Percentiles rank a stretch among this genome's conserved stretches.
These are phyloP conservation scores for Chrysodeixis includens DNA, from an alignment of 2,888 invertebrate genomes.

Conservation along the genomic window DNA sequence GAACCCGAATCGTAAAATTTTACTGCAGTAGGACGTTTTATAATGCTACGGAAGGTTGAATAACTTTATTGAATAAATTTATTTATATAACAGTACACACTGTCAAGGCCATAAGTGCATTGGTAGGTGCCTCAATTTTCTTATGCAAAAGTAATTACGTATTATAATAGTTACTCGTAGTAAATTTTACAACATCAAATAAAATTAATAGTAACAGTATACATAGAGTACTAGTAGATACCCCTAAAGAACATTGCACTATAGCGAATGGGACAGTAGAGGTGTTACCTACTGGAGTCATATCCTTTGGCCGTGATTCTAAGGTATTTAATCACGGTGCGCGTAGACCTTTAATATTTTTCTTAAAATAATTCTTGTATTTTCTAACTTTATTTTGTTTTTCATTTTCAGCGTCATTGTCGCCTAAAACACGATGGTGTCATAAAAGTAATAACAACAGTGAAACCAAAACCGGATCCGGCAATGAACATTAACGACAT, in stretches of 20 bases:
- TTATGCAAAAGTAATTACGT: too few relatives aligned
- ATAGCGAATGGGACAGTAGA: background rate
- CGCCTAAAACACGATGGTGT: slow-evolving; percentile 94
- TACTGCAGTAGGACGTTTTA: background rate
- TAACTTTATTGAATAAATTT: background rate
- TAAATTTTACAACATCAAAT: too few relatives aligned
- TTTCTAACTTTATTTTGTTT: slow-evolving; percentile 11
- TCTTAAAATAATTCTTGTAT: background rate
- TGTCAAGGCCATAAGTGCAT: background rate
- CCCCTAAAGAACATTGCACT: background rate
- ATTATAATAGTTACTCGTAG: too few relatives aligned
- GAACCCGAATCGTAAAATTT: background rate
- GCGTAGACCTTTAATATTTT: too few relatives aligned
- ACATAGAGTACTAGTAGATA: background rate
- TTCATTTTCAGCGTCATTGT: slow-evolving; percentile 91
- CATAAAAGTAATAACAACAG: slow-evolving; percentile 91
- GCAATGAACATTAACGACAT: slow-evolving; percentile 71
- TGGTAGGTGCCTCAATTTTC: background rate
- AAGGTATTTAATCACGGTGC: too few relatives aligned
- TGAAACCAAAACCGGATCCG: slow-evolving; percentile 81
- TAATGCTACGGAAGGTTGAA: background rate
- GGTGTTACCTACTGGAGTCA: background rate
- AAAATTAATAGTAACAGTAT: too few relatives aligned
- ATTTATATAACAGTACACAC: background rate
- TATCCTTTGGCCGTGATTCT: too few relatives aligned